Evolutionary conservation across 2,888 invertebrate genomes (phyloP).

Genomic region (Epinotia ramella): DNA sequence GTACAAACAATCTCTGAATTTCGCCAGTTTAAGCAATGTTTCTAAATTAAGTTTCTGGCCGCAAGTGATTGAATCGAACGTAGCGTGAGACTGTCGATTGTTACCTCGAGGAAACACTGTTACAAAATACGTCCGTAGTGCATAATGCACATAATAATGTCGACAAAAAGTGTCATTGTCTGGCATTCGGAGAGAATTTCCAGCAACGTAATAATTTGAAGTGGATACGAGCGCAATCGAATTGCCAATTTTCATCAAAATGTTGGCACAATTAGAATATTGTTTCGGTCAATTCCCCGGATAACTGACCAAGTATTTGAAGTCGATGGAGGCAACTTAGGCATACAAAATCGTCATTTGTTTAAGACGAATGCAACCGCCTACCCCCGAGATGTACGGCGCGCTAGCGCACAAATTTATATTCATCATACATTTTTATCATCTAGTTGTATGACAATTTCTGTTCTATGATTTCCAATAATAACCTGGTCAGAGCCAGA

Average conservation of each 20-base stretch:
- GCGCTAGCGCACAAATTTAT: background rate
- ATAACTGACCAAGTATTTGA: background rate
- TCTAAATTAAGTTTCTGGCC: background rate
- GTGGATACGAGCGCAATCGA: background rate
- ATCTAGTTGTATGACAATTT: background rate
- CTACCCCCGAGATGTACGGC: background rate
- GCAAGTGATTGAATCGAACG: conserved; percentile 17
- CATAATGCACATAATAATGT: conserved; percentile 41
- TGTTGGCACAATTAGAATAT: background rate
- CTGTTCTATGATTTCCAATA: background rate
- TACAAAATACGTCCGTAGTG: conserved; percentile 40
- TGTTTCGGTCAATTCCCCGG: no score
- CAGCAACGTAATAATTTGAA: conserved; percentile 19
- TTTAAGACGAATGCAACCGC: background rate
- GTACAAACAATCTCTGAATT: background rate
- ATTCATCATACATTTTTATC: background rate
- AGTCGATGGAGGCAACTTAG: background rate
- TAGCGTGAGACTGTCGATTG: conserved; percentile 40
- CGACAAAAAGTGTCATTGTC: conserved; percentile 40
- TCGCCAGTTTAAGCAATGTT: background rate
- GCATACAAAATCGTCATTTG: background rate
- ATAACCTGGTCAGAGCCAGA: background rate
- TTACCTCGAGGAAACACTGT: conserved; percentile 24
- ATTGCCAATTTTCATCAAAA: background rate
- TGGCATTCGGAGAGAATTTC: conserved; percentile 13